phyloP scores from a whole-genome alignment of 2,888 invertebrate genomes.

The Azorinus chamasolen region DNA sequence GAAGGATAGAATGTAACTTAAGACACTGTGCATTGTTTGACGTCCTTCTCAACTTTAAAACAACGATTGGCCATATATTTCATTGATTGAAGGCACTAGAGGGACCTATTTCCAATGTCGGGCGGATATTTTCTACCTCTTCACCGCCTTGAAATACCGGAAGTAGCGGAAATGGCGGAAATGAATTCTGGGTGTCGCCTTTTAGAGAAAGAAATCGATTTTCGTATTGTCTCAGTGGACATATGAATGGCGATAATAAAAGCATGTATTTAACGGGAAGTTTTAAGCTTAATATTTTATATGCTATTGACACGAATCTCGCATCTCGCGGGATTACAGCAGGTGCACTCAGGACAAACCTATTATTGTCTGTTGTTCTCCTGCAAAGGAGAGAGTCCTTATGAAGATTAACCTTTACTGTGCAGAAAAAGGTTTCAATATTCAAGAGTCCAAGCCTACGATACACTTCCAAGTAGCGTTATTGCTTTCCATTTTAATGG shows the following conservation, averaged over 20 bases:
- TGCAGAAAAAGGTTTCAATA: no score
- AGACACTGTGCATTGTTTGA: constrained; percentile 4
- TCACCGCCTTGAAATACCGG: constrained; percentile 57
- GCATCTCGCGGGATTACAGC: constrained; percentile 48
- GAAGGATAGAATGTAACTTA: constrained; percentile 9
- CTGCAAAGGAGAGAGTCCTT: no score
- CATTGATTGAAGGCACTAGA: constrained; percentile 10
- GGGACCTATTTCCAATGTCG: constrained; percentile 18
- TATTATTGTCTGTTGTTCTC: constrained; percentile 23
- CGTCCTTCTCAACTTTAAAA: not conserved
- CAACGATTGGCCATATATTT: constrained; percentile 13
- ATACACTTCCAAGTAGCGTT: no score
- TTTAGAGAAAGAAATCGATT: constrained; percentile 47
- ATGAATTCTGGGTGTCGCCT: constrained; percentile 64
- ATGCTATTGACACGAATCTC: constrained; percentile 53
- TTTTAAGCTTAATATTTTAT: constrained; percentile 67
- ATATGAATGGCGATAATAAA: constrained; percentile 52
- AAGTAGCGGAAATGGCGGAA: constrained; percentile 61
- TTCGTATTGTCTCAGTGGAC: constrained; percentile 53
- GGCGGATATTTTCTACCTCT: constrained; percentile 16
- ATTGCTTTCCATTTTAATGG: no score
- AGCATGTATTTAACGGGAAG: constrained; percentile 49
- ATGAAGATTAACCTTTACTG: no score
- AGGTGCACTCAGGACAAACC: constrained; percentile 48
- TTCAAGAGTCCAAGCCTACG: no score